Percentiles rank a stretch among this genome's conserved stretches.
Evolutionary conservation across 2,888 invertebrate genomes (phyloP).

Genomic region (Ophion ventricosus): DNA sequence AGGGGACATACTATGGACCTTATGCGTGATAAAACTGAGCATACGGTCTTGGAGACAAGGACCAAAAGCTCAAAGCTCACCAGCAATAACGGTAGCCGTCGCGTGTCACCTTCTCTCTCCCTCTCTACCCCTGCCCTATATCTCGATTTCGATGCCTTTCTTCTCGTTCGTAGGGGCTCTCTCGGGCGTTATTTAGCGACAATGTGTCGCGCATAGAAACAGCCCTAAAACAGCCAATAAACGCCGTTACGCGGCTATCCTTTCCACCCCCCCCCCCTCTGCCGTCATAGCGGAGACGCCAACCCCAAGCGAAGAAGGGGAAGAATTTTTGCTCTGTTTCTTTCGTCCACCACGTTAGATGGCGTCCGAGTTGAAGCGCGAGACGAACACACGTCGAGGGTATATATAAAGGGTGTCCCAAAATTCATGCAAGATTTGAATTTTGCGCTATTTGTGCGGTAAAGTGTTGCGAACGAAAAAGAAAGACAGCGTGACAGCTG

Average conservation of each 20-base stretch:
- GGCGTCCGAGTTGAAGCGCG: constrained; percentile 24
- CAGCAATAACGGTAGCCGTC: constrained; percentile 8
- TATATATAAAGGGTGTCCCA: no score
- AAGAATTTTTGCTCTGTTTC: constrained; percentile 14
- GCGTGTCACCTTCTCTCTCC: background rate
- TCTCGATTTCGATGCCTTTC: constrained; percentile 22
- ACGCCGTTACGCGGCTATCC: constrained; percentile 78
- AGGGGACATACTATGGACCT: constrained; percentile 34
- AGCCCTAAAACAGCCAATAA: constrained; percentile 84
- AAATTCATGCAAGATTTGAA: no score
- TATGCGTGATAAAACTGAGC: constrained; percentile 47
- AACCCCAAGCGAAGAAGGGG: constrained; percentile 29
- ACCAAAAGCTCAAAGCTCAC: constrained; percentile 48
- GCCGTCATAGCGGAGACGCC: constrained; percentile 16
- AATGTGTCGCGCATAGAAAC: constrained; percentile 84
- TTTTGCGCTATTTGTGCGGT: no score
- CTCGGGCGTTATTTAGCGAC: constrained; percentile 82
- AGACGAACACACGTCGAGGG: constrained; percentile 56
- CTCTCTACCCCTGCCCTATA: constrained; percentile 4
- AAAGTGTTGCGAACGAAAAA: no score
- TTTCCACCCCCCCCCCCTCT: constrained; percentile 62
- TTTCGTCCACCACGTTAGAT: background rate
- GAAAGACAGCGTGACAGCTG: no score
- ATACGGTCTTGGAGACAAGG: constrained; percentile 21
- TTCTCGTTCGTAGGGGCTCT: constrained; percentile 46